Percentiles rank a stretch among this genome's conserved stretches.
These are phyloP conservation scores for Araneus ventricosus DNA, from an alignment of 1,140 invertebrate genomes.

Conservation along the genomic window DNA sequence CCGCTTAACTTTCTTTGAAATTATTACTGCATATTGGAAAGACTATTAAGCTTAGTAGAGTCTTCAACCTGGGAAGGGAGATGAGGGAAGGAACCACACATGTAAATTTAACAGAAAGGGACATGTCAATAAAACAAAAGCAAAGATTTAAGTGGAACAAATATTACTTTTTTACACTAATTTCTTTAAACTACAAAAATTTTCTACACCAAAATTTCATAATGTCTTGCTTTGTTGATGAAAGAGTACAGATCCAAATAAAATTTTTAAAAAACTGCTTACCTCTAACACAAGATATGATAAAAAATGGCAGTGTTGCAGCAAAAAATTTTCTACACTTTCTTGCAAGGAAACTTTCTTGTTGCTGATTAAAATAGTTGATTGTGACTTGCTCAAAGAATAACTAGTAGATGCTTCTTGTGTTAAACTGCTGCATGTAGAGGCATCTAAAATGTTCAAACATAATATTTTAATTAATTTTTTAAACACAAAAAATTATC, in stretches of 20 bases:
- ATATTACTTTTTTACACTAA: not conserved
- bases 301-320: conserved; percentile 32
- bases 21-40: no score
- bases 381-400: conserved; percentile 61
- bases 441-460: conserved; percentile 25
- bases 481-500: no score
- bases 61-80: no score
- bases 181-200: not conserved
- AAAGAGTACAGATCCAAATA: not conserved
- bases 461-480: no score
- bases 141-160: no score
- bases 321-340: conserved; percentile 42
- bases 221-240: no score
- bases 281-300: conserved; percentile 60
- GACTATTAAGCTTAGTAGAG: no score
- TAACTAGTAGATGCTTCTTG: conserved; percentile 61
- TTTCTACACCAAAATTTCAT: not conserved
- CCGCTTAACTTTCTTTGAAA: no score
- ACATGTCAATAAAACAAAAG: no score
- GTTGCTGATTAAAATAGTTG: not conserved
- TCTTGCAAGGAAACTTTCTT: conserved; percentile 24
- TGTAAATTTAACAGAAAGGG: no score
- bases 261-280: not conserved
- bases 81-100: no score
- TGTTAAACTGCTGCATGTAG: conserved; percentile 66